Evolutionary conservation across 2,888 invertebrate genomes (phyloP).

Genomic region (Atethmia centrago): DNA sequence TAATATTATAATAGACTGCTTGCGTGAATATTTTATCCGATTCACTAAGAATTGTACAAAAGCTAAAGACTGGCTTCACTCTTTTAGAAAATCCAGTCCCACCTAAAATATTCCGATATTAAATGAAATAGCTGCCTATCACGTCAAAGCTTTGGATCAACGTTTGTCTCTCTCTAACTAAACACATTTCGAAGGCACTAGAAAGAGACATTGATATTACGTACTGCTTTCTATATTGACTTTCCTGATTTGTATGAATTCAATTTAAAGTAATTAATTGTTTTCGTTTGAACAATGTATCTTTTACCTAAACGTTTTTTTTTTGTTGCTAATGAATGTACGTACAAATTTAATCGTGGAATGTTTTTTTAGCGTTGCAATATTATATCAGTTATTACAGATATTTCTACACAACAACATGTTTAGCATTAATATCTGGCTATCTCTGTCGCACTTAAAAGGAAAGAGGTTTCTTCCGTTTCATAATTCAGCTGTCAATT

Average conservation of each 20-base stretch:
- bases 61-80: not conserved
- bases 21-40: not conserved
- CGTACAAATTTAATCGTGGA: not conserved
- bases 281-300: not conserved
- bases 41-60: not conserved
- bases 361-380: conserved; percentile 11
- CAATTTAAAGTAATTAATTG: not conserved
- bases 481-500: conserved; percentile 18
- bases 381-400: not conserved
- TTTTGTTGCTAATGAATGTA: not conserved
- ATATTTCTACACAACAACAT: not conserved
- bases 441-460: conserved; percentile 19
- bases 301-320: not conserved
- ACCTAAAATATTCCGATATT: not conserved
- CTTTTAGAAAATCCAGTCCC: not conserved
- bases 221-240: not conserved
- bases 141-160: conserved; percentile 11
- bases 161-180: conserved; percentile 47
- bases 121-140: not conserved
- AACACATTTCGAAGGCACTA: not conserved
- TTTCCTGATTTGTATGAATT: not conserved
- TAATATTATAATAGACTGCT: not conserved
- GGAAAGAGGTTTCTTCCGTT: not conserved
- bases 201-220: conserved; percentile 48
- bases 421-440: conserved; percentile 19